These are phyloP conservation scores for Pungitius pungitius DNA, from an alignment of 2,113 vertebrate genomes.

Conservation along the genomic window DNA sequence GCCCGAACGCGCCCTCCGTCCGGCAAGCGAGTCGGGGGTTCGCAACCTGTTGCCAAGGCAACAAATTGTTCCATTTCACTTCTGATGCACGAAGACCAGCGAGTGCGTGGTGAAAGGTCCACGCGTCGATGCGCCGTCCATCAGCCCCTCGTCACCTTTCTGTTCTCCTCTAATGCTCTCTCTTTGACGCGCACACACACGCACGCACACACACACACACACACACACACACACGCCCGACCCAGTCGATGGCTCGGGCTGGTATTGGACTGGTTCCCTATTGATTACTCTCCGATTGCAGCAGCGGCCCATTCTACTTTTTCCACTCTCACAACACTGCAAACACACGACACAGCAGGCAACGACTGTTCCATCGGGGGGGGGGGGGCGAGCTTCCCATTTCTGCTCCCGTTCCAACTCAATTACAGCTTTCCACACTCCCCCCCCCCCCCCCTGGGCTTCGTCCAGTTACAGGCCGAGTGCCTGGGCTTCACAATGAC, in stretches of 20 bases:
- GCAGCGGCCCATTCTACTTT: constrained; percentile 56
- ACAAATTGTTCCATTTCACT: constrained; percentile 55
- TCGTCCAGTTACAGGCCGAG: constrained; percentile 10
- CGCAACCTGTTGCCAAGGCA: constrained; percentile 58
- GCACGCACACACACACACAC: constrained; percentile 21
- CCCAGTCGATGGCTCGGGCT: constrained; percentile 22
- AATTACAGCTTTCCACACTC: constrained; percentile 60
- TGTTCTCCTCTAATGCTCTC: neutral
- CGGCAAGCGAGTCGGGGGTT: constrained; percentile 18
- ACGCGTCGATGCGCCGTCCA: constrained; percentile 2
- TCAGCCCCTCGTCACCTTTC: constrained; percentile 1
- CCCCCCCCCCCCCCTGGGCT: constrained; percentile 34
- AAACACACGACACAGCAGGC: constrained; percentile 6
- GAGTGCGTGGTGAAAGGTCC: constrained; percentile 23
- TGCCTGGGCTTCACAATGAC: constrained; percentile 19
- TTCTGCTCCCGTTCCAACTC: constrained; percentile 57
- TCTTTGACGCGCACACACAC: neutral
- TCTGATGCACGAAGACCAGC: constrained; percentile 39
- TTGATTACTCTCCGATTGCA: constrained; percentile 58
- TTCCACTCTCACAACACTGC: constrained; percentile 63
- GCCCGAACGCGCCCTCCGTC: constrained; percentile 32
- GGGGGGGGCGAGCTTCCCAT: constrained; percentile 11
- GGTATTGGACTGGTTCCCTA: constrained; percentile 65
- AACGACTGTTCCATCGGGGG: constrained; percentile 8
- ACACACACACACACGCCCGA: constrained; percentile 11